Conservation (phyloP, 2,888 invertebrate species). For the Apamea epomidion region DNA sequence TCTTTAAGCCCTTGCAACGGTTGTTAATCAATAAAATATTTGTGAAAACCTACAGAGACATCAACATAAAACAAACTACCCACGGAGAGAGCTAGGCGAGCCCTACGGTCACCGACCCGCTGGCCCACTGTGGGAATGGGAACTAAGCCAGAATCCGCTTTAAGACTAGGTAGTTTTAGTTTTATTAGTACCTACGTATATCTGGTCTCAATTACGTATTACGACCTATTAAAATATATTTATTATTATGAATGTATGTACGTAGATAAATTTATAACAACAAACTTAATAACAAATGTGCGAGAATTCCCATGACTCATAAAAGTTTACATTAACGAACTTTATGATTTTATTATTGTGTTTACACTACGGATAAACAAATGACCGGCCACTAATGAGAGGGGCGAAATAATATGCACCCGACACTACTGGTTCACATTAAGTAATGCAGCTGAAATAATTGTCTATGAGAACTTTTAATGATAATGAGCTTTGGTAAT, state of each 20-base stretch:
- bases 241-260: background rate
- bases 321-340: slow-evolving; percentile 21
- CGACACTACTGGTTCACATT: background rate
- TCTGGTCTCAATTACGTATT: background rate
- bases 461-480: slow-evolving; percentile 21
- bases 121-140: slow-evolving; percentile 8
- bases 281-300: slow-evolving; percentile 19
- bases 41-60: background rate
- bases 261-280: slow-evolving; percentile 9
- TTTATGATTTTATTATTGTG: slow-evolving; percentile 37
- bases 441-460: slow-evolving; percentile 37
- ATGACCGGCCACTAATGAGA: slow-evolving; percentile 16
- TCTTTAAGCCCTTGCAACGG: background rate
- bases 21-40: background rate
- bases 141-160: slow-evolving; percentile 6
- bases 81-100: background rate
- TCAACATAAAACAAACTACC: background rate
- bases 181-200: background rate
- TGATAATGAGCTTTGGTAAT: background rate
- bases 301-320: slow-evolving; percentile 31
- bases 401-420: slow-evolving; percentile 6
- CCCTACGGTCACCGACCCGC: slow-evolving; percentile 1
- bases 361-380: slow-evolving; percentile 45
- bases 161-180: background rate
- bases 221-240: background rate